These are phyloP conservation scores for Benthosema pterotum DNA, from an alignment of 2,797 vertebrate species.

Conservation along the genomic window DNA sequence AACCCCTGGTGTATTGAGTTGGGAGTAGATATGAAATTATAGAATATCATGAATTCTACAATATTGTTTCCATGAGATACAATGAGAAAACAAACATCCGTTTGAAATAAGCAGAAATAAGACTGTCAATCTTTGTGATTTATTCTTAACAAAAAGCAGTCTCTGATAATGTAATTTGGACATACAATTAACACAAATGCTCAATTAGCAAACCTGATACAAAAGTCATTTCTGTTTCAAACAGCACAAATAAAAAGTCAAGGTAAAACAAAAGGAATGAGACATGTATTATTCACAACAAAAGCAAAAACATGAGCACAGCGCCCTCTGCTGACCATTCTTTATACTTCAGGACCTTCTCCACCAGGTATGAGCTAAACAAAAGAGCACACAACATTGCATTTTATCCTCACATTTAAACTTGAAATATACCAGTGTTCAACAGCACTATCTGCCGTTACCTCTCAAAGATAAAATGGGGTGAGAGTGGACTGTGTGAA, in stretches of 20 bases:
- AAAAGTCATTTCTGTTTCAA: slow-evolving; percentile 49
- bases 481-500: too few species aligned
- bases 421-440: too few species aligned
- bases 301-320: slow-evolving; percentile 8
- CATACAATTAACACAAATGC: slow-evolving; percentile 1
- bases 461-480: too few species aligned
- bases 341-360: slow-evolving; percentile 95
- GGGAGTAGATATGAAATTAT: too few species aligned
- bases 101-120: too few species aligned
- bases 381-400: neutral
- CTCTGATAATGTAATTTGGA: neutral
- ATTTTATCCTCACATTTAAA: neutral
- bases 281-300: slow-evolving; percentile 18
- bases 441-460: too few species aligned
- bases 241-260: slow-evolving; percentile 15
- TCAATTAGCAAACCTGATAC: slow-evolving; percentile 1
- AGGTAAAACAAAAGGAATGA: slow-evolving; percentile 24
- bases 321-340: slow-evolving; percentile 4
- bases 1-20: too few species aligned
- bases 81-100: too few species aligned
- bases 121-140: slow-evolving; percentile 26
- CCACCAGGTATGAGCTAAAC: slow-evolving; percentile 94
- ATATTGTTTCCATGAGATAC: too few species aligned
- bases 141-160: slow-evolving; percentile 60
- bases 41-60: too few species aligned